Conservation (phyloP, 2,888 invertebrate species). For the Gerosis bhagava region DNA sequence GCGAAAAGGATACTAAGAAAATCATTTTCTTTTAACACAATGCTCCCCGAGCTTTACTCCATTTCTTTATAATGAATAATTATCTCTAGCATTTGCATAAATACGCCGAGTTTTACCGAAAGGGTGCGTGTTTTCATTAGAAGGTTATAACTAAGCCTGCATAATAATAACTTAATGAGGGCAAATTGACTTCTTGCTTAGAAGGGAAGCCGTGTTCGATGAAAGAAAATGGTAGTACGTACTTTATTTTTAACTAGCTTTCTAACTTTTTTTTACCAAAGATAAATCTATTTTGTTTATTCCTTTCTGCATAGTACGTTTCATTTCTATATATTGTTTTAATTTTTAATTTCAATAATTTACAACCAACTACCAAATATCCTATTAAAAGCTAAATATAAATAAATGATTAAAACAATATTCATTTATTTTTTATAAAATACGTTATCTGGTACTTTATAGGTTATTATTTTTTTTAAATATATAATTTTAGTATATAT, state of each 20-base stretch:
- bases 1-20: constrained; percentile 14
- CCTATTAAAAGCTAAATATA: no score
- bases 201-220: constrained; percentile 13
- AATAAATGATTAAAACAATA: no score
- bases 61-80: constrained; percentile 23
- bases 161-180: constrained; percentile 24
- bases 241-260: constrained; percentile 12
- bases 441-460: no score
- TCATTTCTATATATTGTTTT: no score
- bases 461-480: no score
- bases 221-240: constrained; percentile 7
- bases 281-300: no score
- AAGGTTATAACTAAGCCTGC: constrained; percentile 22
- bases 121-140: constrained; percentile 25
- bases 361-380: no score
- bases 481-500: no score
- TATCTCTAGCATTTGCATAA: constrained; percentile 22
- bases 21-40: constrained; percentile 21
- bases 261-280: no score
- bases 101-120: constrained; percentile 10
- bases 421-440: no score
- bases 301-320: no score
- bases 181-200: constrained; percentile 22
- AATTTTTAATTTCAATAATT: no score
- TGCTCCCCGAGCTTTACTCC: constrained; percentile 4